Base-by-base conservation (phyloP, 2,888 invertebrate genomes). In the Sthenelais limicola region DNA sequence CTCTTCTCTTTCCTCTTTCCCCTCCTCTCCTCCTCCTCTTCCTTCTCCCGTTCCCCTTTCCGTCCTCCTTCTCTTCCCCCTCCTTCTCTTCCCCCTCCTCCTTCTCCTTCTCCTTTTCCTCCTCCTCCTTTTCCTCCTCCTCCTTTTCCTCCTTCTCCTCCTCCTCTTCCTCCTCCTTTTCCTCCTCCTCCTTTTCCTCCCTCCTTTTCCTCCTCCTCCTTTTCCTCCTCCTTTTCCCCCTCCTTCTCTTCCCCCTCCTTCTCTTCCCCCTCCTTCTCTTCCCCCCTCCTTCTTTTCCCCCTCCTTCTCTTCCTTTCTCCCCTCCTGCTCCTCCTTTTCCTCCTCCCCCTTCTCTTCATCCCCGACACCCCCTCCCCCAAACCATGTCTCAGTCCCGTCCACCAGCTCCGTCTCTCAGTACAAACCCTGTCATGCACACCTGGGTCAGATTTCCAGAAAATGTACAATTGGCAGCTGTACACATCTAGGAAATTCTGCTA, bases 31-130 rank as follows among this genome's bases (percentile, higher is more conserved):
- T 71, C 71, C 32, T n/a, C 1, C 24, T 70, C 68, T n/a, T 24
- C n/a, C 68, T 70, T 67, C 33, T 26, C 70, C 33, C n/a, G 68
- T 18, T 33, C 70, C 18, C 70, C 70, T 15, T 68, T n/a, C n/a
- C n/a, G 1, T 2, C 68, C n/a, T n/a, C n/a, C n/a, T n/a, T n/a
- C n/a, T n/a, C n/a, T n/a, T n/a, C n/a, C n/a, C n/a, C n/a, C n/a
- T n/a, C n/a, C n/a, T n/a, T n/a, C n/a, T n/a, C n/a, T n/a, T n/a
- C 67, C 74, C 56, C 76, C 74, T 21, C 62, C 48, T 1, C n/a
- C 21, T 35, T 38, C 66, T 48, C 71, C 47, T 21, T 33, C 58
- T 12, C 67, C 71, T 24, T 12, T 48, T 58, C 7, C 4, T 68
- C 0, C 38, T 56, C 12, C 58, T 67, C 12, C 1, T 4, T 18